Evolutionary conservation across 2,888 invertebrate genomes (phyloP), one percentile per base, ranked within the genome.

Genomic region (Limnephilus marmoratus): DNA sequence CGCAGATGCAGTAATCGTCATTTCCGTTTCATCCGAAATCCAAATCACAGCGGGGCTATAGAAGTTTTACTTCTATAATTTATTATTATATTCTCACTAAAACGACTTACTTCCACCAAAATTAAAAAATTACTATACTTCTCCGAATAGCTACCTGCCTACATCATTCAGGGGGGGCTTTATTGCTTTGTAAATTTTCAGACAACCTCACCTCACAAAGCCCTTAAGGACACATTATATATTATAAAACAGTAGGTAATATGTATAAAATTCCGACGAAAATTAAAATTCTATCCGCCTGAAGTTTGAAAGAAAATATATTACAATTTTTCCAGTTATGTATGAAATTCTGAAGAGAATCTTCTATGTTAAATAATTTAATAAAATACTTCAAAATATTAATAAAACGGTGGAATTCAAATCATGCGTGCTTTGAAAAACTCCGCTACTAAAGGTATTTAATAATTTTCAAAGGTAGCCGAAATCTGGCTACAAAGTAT

Each of bases 361-460:
- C 68, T 68, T 68, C 24, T 68, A 68, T 68, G 68, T 9, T 68
- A 68, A 68, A 68, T 68, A 68, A 68, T 68, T 68, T 68, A 68
- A 68, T 68, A 68, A 68, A 68, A 68, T 68, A 68, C 68, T 24
- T 68, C 68, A 68, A 5, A 68, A 68, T n/a, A 18, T 53, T 53
- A 53, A 53, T 53, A 53, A 53, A 53, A n/a, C 68, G 68, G 24
- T 9, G 68, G 68, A 68, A 68, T 68, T 68, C 68, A 68, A 68
- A 68, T 68, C 68, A 68, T 68, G 68, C 68, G 68, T 68, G 68
- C 68, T 68, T 68, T n/a, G 68, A 68, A 68, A 68, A 68, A 68
- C 68, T 68, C 68, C 68, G 68, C 68, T n/a, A 68, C 68, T 24
- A 68, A 68, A 68, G 68, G 68, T 68, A 68, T 68, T 68, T 68